Evolutionary conservation across 2,888 invertebrate genomes (phyloP), one percentile per base, ranked within the genome.

Genomic region (Cordilura impudica): DNA sequence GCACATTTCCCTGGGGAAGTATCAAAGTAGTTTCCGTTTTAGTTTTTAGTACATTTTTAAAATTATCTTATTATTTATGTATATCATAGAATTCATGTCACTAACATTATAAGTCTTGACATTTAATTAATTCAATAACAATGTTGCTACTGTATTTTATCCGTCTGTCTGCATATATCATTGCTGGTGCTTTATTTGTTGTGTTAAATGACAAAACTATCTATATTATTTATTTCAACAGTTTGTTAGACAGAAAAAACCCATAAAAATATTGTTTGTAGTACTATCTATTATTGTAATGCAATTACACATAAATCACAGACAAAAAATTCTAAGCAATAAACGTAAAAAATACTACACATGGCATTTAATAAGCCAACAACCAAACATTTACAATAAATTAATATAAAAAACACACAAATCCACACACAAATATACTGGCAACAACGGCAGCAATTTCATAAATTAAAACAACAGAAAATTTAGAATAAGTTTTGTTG

Each of bases 331-430:
- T 18, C n/a, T 47, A 49, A 49, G 69, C 49, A 47, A 69, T 35
- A 70, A 70, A 51, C 2, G 26, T 54, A 19, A 69, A 8, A 69
- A 51, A 18, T 31, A 21, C 2, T 73, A 14, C 61, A 60, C 60
- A 74, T 74, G 60, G 14, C 43, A 53, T 54, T 61, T 51, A 67
- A 74, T 74, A 61, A 74, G 74, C 45, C 74, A 74, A 74, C 19
- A 53, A 29, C 51, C 3, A 16, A 60, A 19, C 23, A 29, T 29
- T 45, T 61, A 49, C 4, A n/a, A 35, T 8, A 10, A 16, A 18
- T n/a, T 12, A 1, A 14, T 18, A 49, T 29, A 43, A 51, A 26
- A 39, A 26, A 6, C n/a, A n/a, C n/a, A n/a, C n/a, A n/a, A n/a
- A n/a, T n/a, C n/a, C n/a, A n/a, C n/a, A n/a, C n/a, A n/a, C n/a